Conservation (phyloP, 2,113 vertebrate species). For the Pseudopodoces humilis region DNA sequence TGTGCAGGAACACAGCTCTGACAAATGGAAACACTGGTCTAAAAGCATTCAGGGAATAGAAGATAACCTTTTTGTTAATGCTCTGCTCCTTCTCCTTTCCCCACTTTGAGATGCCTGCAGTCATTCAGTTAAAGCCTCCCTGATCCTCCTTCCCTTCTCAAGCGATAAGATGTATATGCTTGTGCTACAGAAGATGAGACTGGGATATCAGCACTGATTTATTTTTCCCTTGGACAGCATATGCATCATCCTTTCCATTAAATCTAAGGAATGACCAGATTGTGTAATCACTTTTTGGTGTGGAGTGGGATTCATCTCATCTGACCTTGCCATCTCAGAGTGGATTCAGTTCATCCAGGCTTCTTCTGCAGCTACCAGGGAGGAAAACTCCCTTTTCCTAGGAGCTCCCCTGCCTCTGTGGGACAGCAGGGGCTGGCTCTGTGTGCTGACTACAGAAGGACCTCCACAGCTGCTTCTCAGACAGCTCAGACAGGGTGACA, state of each 20-base stretch:
- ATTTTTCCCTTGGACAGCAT: slow-evolving; percentile 31
- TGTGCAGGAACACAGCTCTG: background rate
- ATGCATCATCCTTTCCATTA: slow-evolving; percentile 44
- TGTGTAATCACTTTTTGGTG: background rate
- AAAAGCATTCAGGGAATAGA: background rate
- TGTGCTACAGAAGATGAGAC: slow-evolving; percentile 13
- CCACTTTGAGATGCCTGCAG: background rate
- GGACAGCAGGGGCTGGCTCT: background rate
- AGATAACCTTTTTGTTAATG: slow-evolving; percentile 8
- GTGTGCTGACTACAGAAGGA: background rate
- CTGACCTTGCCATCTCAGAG: background rate
- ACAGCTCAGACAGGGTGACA: background rate
- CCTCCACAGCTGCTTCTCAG: background rate
- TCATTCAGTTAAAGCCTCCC: slow-evolving; percentile 1
- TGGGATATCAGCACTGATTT: slow-evolving; percentile 35
- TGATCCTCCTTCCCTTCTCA: slow-evolving; percentile 13
- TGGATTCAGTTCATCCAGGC: background rate
- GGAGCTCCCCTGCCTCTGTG: background rate
- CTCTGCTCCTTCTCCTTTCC: background rate
- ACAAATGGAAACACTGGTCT: background rate
- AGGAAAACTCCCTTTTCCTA: background rate
- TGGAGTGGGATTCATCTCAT: background rate
- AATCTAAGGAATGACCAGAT: slow-evolving; percentile 8
- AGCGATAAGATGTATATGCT: background rate
- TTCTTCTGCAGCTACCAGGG: background rate